These are phyloP conservation scores for Lepisosteus osseus DNA, from an alignment of 2,113 vertebrate species.

Conservation along the genomic window DNA sequence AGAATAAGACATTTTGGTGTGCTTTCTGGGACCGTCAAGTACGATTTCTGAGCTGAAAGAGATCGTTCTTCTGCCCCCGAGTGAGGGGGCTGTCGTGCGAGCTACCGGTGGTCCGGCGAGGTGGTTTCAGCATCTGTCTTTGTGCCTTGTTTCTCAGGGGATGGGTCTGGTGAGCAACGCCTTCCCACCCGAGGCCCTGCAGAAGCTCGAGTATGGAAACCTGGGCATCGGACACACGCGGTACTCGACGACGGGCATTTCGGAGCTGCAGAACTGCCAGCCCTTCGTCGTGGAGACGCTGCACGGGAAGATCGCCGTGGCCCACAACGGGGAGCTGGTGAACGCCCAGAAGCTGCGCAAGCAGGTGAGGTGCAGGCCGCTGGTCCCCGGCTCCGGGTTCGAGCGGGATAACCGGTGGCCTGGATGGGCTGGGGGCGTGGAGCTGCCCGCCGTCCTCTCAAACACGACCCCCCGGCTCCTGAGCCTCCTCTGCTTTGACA, in stretches of 20 bases:
- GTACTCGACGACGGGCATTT: slow-evolving; percentile 91
- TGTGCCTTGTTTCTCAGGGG: slow-evolving; percentile 68
- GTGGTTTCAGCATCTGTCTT: background rate
- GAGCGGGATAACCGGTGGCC: too few species aligned
- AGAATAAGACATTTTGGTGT: too few species aligned
- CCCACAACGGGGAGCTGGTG: slow-evolving; percentile 92
- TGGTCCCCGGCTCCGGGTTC: background rate
- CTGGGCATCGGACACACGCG: slow-evolving; percentile 94
- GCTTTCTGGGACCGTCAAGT: too few species aligned
- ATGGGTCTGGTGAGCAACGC: slow-evolving; percentile 91
- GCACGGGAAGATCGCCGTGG: slow-evolving; percentile 93
- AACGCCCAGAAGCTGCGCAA: slow-evolving; percentile 80
- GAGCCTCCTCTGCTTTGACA: too few species aligned
- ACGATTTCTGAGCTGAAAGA: too few species aligned
- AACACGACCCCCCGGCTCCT: too few species aligned
- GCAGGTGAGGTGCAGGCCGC: slow-evolving; percentile 64
- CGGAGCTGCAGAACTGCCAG: slow-evolving; percentile 95
- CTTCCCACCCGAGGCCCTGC: slow-evolving; percentile 84
- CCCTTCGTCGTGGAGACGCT: slow-evolving; percentile 97
- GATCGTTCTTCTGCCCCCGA: too few species aligned
- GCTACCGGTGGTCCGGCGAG: background rate
- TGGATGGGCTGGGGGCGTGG: too few species aligned
- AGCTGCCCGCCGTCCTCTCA: too few species aligned
- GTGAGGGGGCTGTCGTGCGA: too few species aligned
- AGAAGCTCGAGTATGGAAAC: slow-evolving; percentile 86